Conservation (phyloP, 2,797 vertebrate species). For the Cirrhinus mrigala region DNA sequence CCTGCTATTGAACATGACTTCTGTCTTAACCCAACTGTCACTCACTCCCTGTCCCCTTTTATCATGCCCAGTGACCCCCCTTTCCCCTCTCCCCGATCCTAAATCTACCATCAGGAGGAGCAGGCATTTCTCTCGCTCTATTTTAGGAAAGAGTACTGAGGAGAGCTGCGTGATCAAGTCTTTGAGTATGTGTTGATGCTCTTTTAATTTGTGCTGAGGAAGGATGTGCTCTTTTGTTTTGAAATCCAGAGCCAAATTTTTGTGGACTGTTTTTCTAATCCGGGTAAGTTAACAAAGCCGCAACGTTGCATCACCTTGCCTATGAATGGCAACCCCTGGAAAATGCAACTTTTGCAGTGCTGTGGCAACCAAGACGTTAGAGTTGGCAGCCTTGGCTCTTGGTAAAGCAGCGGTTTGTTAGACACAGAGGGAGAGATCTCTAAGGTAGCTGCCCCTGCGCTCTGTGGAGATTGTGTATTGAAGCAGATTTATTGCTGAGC, state of each 20-base stretch:
- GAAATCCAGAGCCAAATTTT: constrained; percentile 29
- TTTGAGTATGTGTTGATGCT: constrained; percentile 13
- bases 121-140: constrained; percentile 67
- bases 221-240: constrained; percentile 50
- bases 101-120: constrained; percentile 72
- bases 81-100: constrained; percentile 73
- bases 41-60: constrained; percentile 84
- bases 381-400: constrained; percentile 52
- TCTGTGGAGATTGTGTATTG: constrained; percentile 54
- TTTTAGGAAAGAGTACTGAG: constrained; percentile 50
- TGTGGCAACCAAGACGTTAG: constrained; percentile 53
- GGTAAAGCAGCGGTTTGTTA: constrained; percentile 59
- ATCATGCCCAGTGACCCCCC: constrained; percentile 79
- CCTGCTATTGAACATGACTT: constrained; percentile 84
- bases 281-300: constrained; percentile 28
- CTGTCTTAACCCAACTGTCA: constrained; percentile 86
- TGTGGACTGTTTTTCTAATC: constrained; percentile 41
- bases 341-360: constrained; percentile 52
- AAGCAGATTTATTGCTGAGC: constrained; percentile 62
- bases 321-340: constrained; percentile 49
- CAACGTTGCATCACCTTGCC: constrained; percentile 60
- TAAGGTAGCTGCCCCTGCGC: constrained; percentile 37
- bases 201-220: constrained; percentile 44
- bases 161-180: constrained; percentile 13
- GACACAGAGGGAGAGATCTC: constrained; percentile 46